Base-by-base conservation (phyloP, 2,113 vertebrate genomes). In the Glaucomys volans region DNA sequence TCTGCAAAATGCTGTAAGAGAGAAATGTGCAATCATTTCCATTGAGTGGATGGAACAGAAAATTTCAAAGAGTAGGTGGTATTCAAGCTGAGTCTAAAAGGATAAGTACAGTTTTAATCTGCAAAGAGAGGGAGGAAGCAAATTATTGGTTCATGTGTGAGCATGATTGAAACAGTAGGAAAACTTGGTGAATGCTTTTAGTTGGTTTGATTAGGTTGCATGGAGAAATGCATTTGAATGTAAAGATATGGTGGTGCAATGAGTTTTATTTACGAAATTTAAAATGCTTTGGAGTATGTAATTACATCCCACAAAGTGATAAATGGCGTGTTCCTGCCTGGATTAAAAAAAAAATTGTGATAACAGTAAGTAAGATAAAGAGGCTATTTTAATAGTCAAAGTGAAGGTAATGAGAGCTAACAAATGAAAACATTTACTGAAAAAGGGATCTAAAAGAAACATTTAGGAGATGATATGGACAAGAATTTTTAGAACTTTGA, bases 351-450 rank as follows among this genome's bases (percentile, higher is more conserved):
- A 8, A 24, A 90, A 93, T 85, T 85, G 30, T 79, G 30, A 10
- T 35, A 75, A 82, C 20, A 37, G 42, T 66, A 30, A 14, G 10
- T n/a, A 66, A 85, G 13, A 89, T 8, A 24, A 26, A 74, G 26
- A 92, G 37, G 4, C 35, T 86, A 59, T 91, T 90, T 75, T 74
- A 59, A 81, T 37, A 67, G 37, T 22, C 13, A 81, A 81, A 10
- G 14, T 35, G 35, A 94, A 90, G 1, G 20, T 54, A 67, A 32
- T 79, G 32, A 96, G 37, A 40, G 84, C 32, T 40, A 54, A 47
- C 40, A 44, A 89, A 92, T 72, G n/a, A 64, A 91, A 83, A 52
- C 67, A 81, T 77, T 87, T 84, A 95, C n/a, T 77, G 5, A 44
- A 26, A 24, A 88, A 88, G 26, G 26, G 40, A 72, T 13, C 66